Evolutionary conservation across 1,140 invertebrate genomes (phyloP), one percentile per base, ranked within the genome.

Genomic region (Pachypeltis micranthus): DNA sequence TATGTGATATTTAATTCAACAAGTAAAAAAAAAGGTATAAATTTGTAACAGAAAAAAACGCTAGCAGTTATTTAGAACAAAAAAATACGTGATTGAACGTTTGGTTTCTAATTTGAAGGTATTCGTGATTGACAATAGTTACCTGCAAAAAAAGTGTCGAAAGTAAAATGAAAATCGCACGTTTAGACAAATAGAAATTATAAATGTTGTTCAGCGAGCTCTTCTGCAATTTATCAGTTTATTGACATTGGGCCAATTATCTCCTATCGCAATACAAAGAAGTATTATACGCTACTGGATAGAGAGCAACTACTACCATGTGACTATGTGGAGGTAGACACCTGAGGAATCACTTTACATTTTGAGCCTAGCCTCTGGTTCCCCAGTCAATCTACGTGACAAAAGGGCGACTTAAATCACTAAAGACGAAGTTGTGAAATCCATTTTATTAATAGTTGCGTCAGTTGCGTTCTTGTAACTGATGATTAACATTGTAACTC

Each of bases 51-150:
- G 7, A 59, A 28, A 59, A 29, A 3, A 26, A 57, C 4, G 21
- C 7, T 51, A 10, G 23, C 10, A 4, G 4, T 16, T 51, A 51
- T 7, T 51, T 21, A 51, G 12, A 14, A 51, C 47, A 51, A 51
- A 21, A 10, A 39, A 39, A 39, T 39, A 39, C 7, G 34, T 7
- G 7, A 39, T 39, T n/a, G 7, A 10, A 7, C n/a, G n/a, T 39
- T 7, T 39, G 34, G 7, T 51, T 47, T 19, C 24, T 47, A 47
- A 23, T 47, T n/a, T 47, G 2, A 47, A 47, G n/a, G 57, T 59
- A 59, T 59, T 59, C 31, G 57, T 59, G 57, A 59, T 59, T 31
- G 57, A 59, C 57, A 59, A 59, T 59, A 59, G 57, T 31, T 59
- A 31, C 57, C 57, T 34, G n/a, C n/a, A 14, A 14, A 47, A 47